These are phyloP conservation scores for Vireo altiloquus DNA, from an alignment of 2,113 vertebrate genomes.

Conservation along the genomic window DNA sequence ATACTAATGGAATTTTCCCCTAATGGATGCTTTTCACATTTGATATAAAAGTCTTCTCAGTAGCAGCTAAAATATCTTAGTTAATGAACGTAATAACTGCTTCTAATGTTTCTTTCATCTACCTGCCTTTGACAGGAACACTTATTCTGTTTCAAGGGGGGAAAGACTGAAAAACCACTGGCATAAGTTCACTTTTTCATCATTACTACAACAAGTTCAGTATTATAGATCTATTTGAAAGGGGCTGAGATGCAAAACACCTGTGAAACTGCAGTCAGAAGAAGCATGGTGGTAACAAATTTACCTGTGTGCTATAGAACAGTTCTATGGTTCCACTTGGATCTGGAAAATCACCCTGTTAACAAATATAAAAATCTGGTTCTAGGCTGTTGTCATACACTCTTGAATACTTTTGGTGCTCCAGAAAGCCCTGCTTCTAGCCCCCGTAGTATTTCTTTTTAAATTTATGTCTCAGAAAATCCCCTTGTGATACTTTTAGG, in stretches of 20 bases:
- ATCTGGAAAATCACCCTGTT: neutral
- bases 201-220: neutral
- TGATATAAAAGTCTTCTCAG: neutral
- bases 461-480: neutral
- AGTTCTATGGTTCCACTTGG: neutral
- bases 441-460: neutral
- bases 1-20: neutral
- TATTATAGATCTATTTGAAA: neutral
- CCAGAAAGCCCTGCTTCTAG: neutral
- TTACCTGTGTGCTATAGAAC: neutral
- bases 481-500: neutral
- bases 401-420: neutral
- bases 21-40: neutral
- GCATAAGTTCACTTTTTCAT: neutral
- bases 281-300: neutral
- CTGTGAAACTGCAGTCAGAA: neutral
- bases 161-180: neutral
- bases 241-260: neutral
- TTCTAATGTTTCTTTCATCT: neutral
- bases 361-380: neutral
- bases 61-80: neutral
- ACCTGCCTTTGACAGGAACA: neutral
- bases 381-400: neutral
- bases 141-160: neutral
- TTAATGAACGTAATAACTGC: neutral